A percentile compares a stretch with the other conserved stretches of the same genome.
phyloP scores from a whole-genome alignment of 1,140 invertebrate species.

The Streblospio benedicti region DNA sequence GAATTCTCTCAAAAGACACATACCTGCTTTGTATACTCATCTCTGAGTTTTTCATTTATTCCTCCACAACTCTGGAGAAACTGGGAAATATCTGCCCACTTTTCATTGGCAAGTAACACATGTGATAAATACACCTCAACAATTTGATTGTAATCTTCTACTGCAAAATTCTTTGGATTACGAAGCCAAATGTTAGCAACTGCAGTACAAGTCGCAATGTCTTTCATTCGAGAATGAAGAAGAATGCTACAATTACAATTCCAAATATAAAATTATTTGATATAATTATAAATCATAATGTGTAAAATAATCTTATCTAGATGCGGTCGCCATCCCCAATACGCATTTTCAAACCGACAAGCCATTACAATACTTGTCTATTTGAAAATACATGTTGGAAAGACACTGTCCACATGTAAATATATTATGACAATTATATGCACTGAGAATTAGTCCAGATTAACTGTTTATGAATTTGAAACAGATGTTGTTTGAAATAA shows the following conservation, averaged over 20 bases:
- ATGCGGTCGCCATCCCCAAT: too few relatives aligned
- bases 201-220: slow-evolving; percentile 14
- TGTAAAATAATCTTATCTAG: too few relatives aligned
- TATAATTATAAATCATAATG: too few relatives aligned
- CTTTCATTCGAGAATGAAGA: slow-evolving; percentile 14
- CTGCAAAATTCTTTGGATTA: neutral
- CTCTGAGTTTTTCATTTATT: neutral
- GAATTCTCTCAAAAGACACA: too few relatives aligned
- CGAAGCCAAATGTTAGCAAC: slow-evolving; percentile 16
- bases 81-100: neutral
- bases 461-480: too few relatives aligned
- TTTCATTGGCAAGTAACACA: neutral
- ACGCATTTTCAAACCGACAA: too few relatives aligned
- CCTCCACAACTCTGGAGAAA: slow-evolving; percentile 1
- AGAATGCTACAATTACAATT: slow-evolving; percentile 15
- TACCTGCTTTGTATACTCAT: neutral
- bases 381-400: neutral
- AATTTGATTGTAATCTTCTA: neutral
- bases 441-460: too few relatives aligned
- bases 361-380: too few relatives aligned
- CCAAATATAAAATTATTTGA: too few relatives aligned
- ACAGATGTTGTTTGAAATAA: too few relatives aligned
- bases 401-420: neutral
- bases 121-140: neutral
- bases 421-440: too few relatives aligned